Evolutionary conservation across 1,140 invertebrate species (phyloP).

Genomic region (Myzus persicae): DNA sequence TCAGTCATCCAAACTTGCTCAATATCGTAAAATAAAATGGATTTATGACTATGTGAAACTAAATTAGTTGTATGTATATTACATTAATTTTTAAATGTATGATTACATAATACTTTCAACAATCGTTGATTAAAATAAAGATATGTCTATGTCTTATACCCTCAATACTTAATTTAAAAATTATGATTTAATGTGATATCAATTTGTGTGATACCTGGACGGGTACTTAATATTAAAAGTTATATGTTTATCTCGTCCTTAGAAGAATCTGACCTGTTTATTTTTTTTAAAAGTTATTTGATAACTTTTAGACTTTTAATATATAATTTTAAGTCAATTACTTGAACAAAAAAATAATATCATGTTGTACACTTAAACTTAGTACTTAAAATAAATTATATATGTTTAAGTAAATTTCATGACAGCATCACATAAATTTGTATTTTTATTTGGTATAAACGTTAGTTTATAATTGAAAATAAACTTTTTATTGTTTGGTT

Average conservation of each 20-base stretch:
- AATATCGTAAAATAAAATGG: slow-evolving; percentile 34
- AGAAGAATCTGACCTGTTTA: slow-evolving; percentile 37
- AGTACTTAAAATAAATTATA: slow-evolving; percentile 41
- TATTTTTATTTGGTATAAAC: slow-evolving; percentile 1
- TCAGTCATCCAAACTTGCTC: slow-evolving; percentile 51
- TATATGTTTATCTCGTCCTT: slow-evolving; percentile 35
- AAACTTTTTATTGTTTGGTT: slow-evolving; percentile 6
- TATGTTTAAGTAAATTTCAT: slow-evolving; percentile 42
- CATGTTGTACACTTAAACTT: slow-evolving; percentile 17
- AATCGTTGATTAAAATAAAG: background rate
- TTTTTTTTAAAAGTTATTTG: background rate
- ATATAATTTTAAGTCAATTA: slow-evolving; percentile 46
- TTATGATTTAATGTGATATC: slow-evolving; percentile 40
- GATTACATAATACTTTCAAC: slow-evolving; percentile 17
- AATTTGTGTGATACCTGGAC: slow-evolving; percentile 40
- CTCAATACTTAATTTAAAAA: slow-evolving; percentile 34
- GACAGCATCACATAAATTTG: slow-evolving; percentile 43
- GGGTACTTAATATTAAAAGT: slow-evolving; percentile 38
- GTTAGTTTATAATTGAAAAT: background rate
- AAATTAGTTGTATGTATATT: slow-evolving; percentile 34
- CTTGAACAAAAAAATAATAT: slow-evolving; percentile 30
- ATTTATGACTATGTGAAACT: slow-evolving; percentile 37
- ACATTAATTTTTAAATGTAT: slow-evolving; percentile 31
- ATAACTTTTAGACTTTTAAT: slow-evolving; percentile 26
- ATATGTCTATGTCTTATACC: background rate